A percentile compares a stretch with the other conserved stretches of the same genome.
Conservation (phyloP, 2,888 invertebrate species). For the Lepidonotus clava region DNA sequence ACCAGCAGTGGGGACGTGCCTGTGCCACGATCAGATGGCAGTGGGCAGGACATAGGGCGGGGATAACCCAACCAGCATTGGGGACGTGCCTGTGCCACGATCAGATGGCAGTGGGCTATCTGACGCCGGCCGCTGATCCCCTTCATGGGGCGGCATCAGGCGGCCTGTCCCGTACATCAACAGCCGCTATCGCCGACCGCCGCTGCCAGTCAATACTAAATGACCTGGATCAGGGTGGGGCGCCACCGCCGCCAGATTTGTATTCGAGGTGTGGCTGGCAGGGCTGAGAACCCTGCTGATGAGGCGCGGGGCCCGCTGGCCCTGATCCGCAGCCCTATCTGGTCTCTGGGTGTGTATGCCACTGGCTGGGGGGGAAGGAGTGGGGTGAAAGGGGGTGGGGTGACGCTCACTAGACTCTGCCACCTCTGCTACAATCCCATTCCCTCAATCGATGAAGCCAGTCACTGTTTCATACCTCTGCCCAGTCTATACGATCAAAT, state of each 20-base stretch:
- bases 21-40: not conserved
- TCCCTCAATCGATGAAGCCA: too few relatives aligned
- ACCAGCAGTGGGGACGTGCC: too few relatives aligned
- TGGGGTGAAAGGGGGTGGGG: not conserved
- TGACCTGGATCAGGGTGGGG: conserved; percentile 32
- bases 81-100: not conserved
- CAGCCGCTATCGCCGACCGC: not conserved
- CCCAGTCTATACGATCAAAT: not conserved
- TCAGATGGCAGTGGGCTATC: not conserved
- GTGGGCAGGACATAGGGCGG: too few relatives aligned
- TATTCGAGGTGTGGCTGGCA: conserved; percentile 6
- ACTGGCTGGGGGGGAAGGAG: not conserved
- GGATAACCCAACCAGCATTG: too few relatives aligned
- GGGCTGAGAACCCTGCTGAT: conserved; percentile 38
- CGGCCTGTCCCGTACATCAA: conserved; percentile 34
- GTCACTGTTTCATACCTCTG: too few relatives aligned
- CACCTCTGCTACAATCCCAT: not conserved
- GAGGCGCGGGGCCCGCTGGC: not conserved
- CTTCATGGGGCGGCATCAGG: conserved; percentile 25
- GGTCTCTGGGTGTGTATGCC: not conserved
- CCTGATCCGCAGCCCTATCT: not conserved
- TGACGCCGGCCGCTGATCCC: conserved; percentile 4
- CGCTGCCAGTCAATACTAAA: conserved; percentile 46
- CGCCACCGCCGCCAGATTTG: conserved; percentile 6
- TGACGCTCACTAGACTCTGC: not conserved